These are phyloP conservation scores for Calypte anna DNA, from an alignment of 2,113 vertebrate species.

Conservation along the genomic window DNA sequence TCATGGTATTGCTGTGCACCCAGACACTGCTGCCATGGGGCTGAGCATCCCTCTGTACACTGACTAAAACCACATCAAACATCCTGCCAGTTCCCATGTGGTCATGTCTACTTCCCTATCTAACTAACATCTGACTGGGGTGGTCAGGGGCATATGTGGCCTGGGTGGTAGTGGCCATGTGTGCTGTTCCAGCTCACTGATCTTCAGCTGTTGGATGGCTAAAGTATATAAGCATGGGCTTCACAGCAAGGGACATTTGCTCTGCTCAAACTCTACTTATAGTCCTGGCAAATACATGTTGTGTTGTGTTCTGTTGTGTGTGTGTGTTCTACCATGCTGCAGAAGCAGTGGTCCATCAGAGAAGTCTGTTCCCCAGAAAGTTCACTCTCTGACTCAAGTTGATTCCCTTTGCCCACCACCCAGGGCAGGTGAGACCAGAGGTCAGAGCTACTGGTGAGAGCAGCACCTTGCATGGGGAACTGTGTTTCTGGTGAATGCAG, in stretches of 20 bases:
- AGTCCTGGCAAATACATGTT: not conserved
- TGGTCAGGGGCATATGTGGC: not conserved
- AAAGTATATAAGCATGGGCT: not conserved
- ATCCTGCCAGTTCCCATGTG: not conserved
- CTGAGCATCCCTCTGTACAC: rapidly evolving
- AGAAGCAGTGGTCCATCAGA: not conserved
- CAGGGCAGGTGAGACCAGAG: not conserved
- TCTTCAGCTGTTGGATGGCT: not conserved
- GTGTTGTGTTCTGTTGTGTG: too few relatives aligned
- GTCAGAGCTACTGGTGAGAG: not conserved
- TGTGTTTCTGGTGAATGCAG: not conserved
- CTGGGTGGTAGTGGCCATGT: not conserved
- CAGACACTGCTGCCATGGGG: not conserved
- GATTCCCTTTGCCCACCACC: not conserved
- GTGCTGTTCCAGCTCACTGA: not conserved
- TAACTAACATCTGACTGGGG: not conserved
- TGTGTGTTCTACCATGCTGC: not conserved
- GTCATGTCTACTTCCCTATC: not conserved
- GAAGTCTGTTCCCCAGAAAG: not conserved
- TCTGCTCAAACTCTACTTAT: not conserved
- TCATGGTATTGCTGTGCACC: not conserved
- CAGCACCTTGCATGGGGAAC: not conserved
- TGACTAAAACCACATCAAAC: not conserved
- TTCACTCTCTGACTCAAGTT: rapidly evolving
- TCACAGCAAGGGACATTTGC: not conserved